Evolutionary conservation across 2,113 vertebrate genomes (phyloP).

Genomic region (Emydocephalus ijimae): DNA sequence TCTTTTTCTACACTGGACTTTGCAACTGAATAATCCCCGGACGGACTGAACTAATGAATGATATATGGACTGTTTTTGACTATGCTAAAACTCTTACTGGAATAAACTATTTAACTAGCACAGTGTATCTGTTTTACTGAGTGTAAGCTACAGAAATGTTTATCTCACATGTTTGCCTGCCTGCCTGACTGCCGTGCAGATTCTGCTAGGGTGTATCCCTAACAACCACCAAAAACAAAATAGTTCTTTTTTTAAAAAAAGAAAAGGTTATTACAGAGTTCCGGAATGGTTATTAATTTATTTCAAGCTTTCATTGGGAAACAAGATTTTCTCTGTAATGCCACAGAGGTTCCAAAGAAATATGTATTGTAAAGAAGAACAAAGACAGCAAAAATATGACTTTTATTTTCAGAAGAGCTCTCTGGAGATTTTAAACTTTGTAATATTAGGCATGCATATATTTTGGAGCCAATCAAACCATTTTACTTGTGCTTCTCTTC

Average conservation of each 20-base stretch:
- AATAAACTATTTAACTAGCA: too few relatives aligned
- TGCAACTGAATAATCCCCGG: too few relatives aligned
- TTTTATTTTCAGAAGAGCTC: neutral
- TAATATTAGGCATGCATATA: neutral
- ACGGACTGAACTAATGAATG: too few relatives aligned
- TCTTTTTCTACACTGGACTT: too few relatives aligned
- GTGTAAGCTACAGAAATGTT: too few relatives aligned
- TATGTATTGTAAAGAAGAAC: constrained; percentile 2
- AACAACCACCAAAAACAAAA: neutral
- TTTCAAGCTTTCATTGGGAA: neutral
- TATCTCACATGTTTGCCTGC: too few relatives aligned
- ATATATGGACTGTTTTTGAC: too few relatives aligned
- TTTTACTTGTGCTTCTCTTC: neutral
- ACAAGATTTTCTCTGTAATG: neutral
- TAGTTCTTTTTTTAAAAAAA: neutral
- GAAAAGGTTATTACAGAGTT: neutral
- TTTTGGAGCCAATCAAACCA: constrained; percentile 6
- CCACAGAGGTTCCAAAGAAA: neutral
- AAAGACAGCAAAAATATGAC: neutral
- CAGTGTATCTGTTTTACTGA: too few relatives aligned
- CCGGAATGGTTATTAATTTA: neutral
- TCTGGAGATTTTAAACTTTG: neutral
- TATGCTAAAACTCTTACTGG: too few relatives aligned
- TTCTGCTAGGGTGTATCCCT: too few relatives aligned
- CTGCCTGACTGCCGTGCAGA: too few relatives aligned